Evolutionary conservation across 1,140 invertebrate genomes (phyloP), one percentile per base, ranked within the genome.

Genomic region (Lethrus apterus): DNA sequence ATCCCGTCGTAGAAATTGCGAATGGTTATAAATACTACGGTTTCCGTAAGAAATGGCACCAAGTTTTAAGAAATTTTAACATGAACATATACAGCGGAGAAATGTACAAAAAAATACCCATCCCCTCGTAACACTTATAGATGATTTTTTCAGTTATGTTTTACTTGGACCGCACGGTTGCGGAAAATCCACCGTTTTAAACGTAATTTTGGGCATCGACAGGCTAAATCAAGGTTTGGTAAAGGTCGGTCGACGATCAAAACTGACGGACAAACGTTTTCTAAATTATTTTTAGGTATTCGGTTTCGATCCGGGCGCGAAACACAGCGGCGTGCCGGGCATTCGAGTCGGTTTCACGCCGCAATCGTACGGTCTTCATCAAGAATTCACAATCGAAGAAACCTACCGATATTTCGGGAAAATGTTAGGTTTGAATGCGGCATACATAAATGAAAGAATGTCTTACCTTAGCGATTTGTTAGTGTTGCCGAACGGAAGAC

Each of bases 31-130:
- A 48, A 42, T 30, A 48, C 13, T 48, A 29, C 17, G 46, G 46
- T 10, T 9, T 42, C 5, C 33, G 30, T 10, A 31, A 30, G 13
- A 36, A 34, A 21, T 48, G 46, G 46, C 36, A 29, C 2, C 46
- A 23, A 26, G 46, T 48, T 15, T 20, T 48, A 17, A n/a, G 38
- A 29, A 48, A 48, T 10, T 29, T 48, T 31, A 48, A 48, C 21
- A 21, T 48, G 13, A 33, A 29, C 11, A 38, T 29, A 0, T 48
- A 42, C 23, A 18, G 9, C 8, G 46, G 46, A 30, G 34, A 48
- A 48, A 24, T 42, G 46, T 48, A 32, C 21, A 23, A 38, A 18
- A 1, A 15, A 20, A 15, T 23, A 3, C 10, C 4, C 7, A 21
- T 11, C 2, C 7, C 5, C 31, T 8, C 20, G n/a, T 4, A 36